Conservation (phyloP, 2,113 vertebrate genomes). For the Felis chaus region DNA sequence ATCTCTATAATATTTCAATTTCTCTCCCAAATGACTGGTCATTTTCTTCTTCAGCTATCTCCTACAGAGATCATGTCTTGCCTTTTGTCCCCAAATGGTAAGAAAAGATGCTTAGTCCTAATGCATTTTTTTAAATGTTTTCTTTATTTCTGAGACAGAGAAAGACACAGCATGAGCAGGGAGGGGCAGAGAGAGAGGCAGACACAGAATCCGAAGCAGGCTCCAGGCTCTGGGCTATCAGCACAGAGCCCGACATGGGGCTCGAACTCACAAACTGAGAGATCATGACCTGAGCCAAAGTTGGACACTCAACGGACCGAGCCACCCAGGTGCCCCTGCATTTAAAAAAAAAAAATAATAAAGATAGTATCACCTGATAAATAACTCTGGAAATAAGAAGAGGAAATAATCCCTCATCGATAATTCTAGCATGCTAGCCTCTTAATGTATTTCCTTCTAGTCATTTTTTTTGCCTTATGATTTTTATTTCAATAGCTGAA, state of each 20-base stretch:
- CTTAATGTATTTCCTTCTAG: neutral
- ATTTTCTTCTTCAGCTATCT: neutral
- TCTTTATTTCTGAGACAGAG: too few relatives aligned
- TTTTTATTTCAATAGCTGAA: neutral
- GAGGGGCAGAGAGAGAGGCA: too few relatives aligned
- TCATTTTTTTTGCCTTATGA: neutral
- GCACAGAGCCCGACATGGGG: too few relatives aligned
- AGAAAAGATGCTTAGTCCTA: neutral
- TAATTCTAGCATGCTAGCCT: neutral
- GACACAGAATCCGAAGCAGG: too few relatives aligned
- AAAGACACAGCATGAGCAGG: too few relatives aligned
- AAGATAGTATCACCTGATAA: neutral
- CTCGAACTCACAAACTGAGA: too few relatives aligned
- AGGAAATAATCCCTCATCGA: neutral
- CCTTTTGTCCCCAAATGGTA: conserved; percentile 5
- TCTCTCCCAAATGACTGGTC: neutral
- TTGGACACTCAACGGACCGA: too few relatives aligned
- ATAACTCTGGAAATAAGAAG: neutral
- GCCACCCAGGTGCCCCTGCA: too few relatives aligned
- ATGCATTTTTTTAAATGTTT: neutral
- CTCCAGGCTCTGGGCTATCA: too few relatives aligned
- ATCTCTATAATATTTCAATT: neutral
- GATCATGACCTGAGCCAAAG: too few relatives aligned
- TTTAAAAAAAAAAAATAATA: neutral
- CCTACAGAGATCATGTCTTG: neutral